A percentile compares a stretch with the other conserved stretches of the same genome.
Evolutionary conservation across 1,140 invertebrate species (phyloP).

Genomic region (Melanaphis sacchari): DNA sequence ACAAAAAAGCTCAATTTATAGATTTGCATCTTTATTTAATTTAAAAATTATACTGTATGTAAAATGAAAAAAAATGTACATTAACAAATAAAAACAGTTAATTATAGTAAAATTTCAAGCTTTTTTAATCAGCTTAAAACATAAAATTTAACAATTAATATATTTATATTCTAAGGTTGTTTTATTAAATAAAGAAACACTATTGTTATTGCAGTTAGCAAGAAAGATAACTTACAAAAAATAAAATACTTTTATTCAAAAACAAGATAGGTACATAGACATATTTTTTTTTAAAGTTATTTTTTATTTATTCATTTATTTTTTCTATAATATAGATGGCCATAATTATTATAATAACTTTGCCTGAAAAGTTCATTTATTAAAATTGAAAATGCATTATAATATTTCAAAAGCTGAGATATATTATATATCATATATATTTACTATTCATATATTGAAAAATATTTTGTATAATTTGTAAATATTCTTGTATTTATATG

Average conservation of each 20-base stretch:
- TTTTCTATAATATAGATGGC: background rate
- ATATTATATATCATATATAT: too few species aligned
- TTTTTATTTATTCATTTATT: background rate
- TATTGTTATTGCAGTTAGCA: background rate
- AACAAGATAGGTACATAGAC: background rate
- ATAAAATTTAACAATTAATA: background rate
- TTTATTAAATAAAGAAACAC: background rate
- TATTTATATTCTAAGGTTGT: background rate
- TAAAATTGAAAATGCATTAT: too few species aligned
- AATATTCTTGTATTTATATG: background rate
- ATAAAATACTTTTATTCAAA: background rate
- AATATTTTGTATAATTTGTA: background rate
- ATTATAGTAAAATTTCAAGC: background rate
- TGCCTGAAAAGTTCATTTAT: background rate
- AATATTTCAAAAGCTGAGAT: background rate
- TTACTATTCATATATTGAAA: background rate
- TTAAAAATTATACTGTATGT: background rate
- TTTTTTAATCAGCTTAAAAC: background rate
- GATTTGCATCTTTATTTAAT: background rate
- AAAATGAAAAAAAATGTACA: background rate
- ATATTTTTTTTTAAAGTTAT: background rate
- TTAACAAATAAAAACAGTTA: background rate
- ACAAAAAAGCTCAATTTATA: background rate
- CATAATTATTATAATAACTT: background rate
- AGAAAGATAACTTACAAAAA: background rate